Percentiles rank a stretch among this genome's conserved stretches.
Conservation (phyloP, 2,888 invertebrate genomes). For the Graphium colonna region DNA sequence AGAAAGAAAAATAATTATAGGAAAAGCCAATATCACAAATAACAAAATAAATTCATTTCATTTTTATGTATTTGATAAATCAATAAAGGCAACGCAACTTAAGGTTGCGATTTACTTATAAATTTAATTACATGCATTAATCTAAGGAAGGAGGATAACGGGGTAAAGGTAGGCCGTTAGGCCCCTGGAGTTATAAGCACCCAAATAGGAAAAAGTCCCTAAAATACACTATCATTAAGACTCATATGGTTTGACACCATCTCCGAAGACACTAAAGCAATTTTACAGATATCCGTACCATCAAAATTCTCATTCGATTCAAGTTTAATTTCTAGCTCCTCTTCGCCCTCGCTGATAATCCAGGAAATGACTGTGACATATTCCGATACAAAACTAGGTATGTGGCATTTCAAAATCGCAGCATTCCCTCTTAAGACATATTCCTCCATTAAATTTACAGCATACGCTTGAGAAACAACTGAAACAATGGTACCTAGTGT, state of each 20-base stretch:
- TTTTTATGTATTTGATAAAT: constrained; percentile 25
- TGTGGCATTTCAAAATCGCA: constrained; percentile 95
- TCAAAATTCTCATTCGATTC: constrained; percentile 57
- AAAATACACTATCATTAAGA: constrained; percentile 27
- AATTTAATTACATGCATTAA: constrained; percentile 64
- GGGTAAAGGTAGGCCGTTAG: constrained; percentile 80
- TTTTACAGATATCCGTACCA: constrained; percentile 46
- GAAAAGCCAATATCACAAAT: constrained; percentile 13
- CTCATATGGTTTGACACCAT: constrained; percentile 11
- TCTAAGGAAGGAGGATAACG: constrained; percentile 79
- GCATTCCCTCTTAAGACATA: constrained; percentile 94
- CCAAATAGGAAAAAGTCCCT: constrained; percentile 52
- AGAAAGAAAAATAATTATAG: constrained; percentile 29
- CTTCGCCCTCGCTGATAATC: constrained; percentile 87
- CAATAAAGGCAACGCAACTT: constrained; percentile 46
- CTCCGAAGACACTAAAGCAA: constrained; percentile 21
- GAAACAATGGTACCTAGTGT: constrained; percentile 62
- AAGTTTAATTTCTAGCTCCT: constrained; percentile 70
- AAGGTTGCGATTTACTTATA: constrained; percentile 71
- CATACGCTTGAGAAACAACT: constrained; percentile 95
- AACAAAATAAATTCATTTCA: constrained; percentile 12
- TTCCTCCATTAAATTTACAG: constrained; percentile 95
- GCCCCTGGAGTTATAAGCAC: constrained; percentile 75
- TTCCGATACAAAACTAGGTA: constrained; percentile 95
- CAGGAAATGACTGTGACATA: constrained; percentile 92